A percentile compares a stretch with the other conserved stretches of the same genome.
phyloP scores from a whole-genome alignment of 2,797 vertebrate genomes.

The Heliangelus exortis region DNA sequence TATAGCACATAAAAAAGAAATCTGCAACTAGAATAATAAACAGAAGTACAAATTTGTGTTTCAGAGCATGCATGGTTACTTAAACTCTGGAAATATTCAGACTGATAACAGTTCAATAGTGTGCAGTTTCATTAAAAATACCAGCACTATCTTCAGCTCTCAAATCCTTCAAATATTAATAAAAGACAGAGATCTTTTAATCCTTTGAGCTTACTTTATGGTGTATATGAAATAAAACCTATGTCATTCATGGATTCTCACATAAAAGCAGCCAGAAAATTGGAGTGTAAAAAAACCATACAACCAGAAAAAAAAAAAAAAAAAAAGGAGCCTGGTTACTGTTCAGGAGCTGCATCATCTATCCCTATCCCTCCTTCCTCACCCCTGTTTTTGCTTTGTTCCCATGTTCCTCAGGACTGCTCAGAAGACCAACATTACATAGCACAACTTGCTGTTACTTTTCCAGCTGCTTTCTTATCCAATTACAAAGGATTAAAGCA shows the following conservation, averaged over 20 bases:
- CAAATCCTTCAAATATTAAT: not conserved
- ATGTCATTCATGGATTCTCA: not conserved
- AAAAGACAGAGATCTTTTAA: not conserved
- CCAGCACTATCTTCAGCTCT: not conserved
- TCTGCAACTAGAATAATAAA: not conserved
- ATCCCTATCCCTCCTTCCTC: not conserved
- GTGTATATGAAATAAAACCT: not conserved
- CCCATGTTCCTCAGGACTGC: not conserved
- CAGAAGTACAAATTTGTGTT: not conserved
- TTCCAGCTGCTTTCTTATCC: not conserved
- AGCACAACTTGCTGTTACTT: not conserved
- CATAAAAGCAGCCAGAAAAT: not conserved
- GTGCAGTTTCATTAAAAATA: not conserved
- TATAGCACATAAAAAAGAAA: not conserved
- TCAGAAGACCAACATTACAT: not conserved
- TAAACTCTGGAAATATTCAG: not conserved
- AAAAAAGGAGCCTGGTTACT: not conserved
- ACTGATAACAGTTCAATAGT: not conserved
- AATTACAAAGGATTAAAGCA: not conserved
- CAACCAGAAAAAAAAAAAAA: not conserved
- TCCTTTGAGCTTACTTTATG: not conserved
- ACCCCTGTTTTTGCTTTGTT: rapidly evolving
- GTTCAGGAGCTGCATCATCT: not conserved
- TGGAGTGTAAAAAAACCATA: not conserved
- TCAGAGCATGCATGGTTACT: not conserved